Evolutionary conservation across 2,113 vertebrate genomes (phyloP), one percentile per base, ranked within the genome.

Genomic region (Paramisgurnus dabryanus): DNA sequence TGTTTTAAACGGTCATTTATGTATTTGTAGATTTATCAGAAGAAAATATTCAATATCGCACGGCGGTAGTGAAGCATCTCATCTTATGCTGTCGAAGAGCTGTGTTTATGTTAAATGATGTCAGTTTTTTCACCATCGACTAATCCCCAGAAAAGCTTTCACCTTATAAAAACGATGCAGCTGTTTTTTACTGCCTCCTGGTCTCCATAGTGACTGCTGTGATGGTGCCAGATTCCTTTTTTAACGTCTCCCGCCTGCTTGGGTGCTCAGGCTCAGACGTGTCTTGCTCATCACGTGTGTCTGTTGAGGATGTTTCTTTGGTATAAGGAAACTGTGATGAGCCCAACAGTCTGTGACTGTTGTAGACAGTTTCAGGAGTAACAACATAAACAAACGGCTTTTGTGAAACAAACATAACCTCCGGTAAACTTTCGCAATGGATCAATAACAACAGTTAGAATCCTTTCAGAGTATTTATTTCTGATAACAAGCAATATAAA

Each of bases 141-240:
- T 58, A 2, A 41, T 72, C 39, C 6, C 5, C 0, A 72, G 39
- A 43, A 72, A 72, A 18, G 53, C 17, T 34, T 58, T 18, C 12
- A 72, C 39, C 69, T 72, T n/a, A 12, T 6, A 17, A 43, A 73
- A 43, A 10, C 27, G 27, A 40, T 15, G 27, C 8, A 1, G 22
- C 22, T 22, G 22, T 22, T 22, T 22, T 22, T 22, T 22, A 22
- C 22, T 86, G 86, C 87, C 89, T 86, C 79, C 65, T 80, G 73
- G 86, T 91, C 86, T 87, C 90, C 85, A 86, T 90, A 85, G 90
- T 86, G 89, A 91, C 86, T 5, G 66, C 85, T 87, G 86, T 86
- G 66, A 85, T 4, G 0, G 40, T 76, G n/a, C 69, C 13, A 58
- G 55, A 58, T 58, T 58, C 17, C 55, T 58, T 58, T 58, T 17